These are phyloP conservation scores for Heliopora coerulea DNA, from an alignment of 92 coral and sea anemone genomes.

Conservation along the genomic window DNA sequence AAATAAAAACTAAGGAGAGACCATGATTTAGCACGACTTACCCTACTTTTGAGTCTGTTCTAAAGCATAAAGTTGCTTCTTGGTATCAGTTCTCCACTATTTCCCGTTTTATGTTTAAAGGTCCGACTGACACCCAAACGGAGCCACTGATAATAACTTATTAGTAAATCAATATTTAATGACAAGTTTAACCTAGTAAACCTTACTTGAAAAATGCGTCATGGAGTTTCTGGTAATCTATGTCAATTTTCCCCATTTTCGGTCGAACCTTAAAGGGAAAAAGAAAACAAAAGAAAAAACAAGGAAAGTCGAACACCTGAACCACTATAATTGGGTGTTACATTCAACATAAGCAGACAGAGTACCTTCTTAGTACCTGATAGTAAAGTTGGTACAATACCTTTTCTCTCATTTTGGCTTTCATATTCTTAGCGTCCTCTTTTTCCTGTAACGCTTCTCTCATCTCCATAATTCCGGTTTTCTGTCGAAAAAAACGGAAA, in stretches of 20 bases:
- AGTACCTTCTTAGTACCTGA: too few species aligned
- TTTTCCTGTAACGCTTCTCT: conserved; percentile 99
- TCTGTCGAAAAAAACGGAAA: conserved; percentile 45
- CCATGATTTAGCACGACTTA: too few species aligned
- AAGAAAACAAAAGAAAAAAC: neutral
- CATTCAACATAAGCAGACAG: neutral
- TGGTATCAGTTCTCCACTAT: too few species aligned
- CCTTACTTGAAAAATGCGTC: conserved; percentile 99
- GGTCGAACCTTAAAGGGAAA: conserved; percentile 99
- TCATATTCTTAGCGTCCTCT: conserved; percentile 96
- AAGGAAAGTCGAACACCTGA: conserved; percentile 9
- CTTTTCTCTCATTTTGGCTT: conserved; percentile 99
- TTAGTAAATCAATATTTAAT: too few species aligned
- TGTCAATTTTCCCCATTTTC: conserved; percentile 98
- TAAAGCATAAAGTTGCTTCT: too few species aligned
- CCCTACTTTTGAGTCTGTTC: too few species aligned
- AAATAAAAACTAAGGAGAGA: too few species aligned
- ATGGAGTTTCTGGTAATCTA: conserved; percentile 95
- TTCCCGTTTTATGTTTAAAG: too few species aligned
- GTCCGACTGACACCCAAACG: too few species aligned
- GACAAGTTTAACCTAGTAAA: too few species aligned
- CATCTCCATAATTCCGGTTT: conserved; percentile 99
- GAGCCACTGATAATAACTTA: too few species aligned
- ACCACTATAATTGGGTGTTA: neutral
- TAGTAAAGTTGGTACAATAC: too few species aligned